These are phyloP conservation scores for Pimephales promelas DNA, from an alignment of 2,113 vertebrate genomes.

Conservation along the genomic window DNA sequence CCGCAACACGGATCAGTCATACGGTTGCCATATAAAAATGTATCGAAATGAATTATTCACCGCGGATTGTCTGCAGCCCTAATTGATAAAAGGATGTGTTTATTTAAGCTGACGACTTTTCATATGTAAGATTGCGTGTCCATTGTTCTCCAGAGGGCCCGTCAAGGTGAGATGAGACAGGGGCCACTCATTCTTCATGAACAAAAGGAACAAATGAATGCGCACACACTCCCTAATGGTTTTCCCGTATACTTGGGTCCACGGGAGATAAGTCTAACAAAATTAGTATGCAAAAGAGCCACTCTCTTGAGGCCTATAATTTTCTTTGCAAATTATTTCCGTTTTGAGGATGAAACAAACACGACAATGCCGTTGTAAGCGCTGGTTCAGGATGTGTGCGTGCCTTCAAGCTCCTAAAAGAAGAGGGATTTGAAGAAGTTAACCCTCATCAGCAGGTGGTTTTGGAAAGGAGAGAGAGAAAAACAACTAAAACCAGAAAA, in stretches of 20 bases:
- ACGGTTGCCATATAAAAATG: constrained; percentile 26
- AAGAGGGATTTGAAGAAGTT: constrained; percentile 89
- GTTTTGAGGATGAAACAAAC: constrained; percentile 91
- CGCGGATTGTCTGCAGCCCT: background rate
- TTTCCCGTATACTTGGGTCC: constrained; percentile 82
- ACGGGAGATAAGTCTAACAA: constrained; percentile 97
- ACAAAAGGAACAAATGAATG: constrained; percentile 74
- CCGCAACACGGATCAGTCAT: constrained; percentile 35
- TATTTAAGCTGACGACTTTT: constrained; percentile 43
- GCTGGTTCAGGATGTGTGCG: constrained; percentile 57
- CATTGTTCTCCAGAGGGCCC: constrained; percentile 36
- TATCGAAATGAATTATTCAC: constrained; percentile 45
- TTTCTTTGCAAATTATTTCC: constrained; percentile 93
- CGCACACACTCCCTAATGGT: constrained; percentile 85
- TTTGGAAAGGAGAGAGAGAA: constrained; percentile 63
- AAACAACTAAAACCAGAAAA: constrained; percentile 63
- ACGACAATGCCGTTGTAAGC: constrained; percentile 86
- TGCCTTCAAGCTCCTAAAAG: constrained; percentile 77
- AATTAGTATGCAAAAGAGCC: constrained; percentile 99
- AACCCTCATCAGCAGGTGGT: constrained; percentile 94
- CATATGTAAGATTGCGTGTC: constrained; percentile 10
- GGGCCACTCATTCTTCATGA: constrained; percentile 63
- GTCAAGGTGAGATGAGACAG: constrained; percentile 54
- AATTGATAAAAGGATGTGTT: constrained; percentile 43
- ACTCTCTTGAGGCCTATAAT: constrained; percentile 94